Conservation (phyloP, 2,113 vertebrate species). For the Toxostoma redivivum region DNA sequence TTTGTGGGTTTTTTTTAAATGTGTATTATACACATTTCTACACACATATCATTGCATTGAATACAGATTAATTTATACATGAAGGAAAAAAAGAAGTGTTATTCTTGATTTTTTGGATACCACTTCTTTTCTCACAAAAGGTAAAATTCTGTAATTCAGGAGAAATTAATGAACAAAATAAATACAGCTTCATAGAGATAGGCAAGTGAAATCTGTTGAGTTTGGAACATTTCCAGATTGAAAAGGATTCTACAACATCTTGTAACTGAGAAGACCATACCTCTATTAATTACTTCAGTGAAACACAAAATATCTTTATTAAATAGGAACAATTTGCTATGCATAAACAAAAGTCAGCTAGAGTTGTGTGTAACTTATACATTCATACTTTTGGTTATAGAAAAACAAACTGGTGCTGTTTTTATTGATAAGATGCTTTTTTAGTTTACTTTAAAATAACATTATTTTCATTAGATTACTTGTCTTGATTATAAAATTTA, state of each 20-base stretch:
- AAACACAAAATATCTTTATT: not conserved
- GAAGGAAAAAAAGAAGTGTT: not conserved
- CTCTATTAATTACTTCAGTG: not conserved
- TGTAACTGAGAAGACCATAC: not conserved
- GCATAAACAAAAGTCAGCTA: not conserved
- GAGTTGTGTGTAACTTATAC: not conserved
- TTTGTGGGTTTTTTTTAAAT: not conserved
- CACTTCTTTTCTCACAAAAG: not conserved
- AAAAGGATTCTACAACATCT: not conserved
- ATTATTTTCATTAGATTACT: not conserved
- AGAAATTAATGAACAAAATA: not conserved
- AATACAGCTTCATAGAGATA: not conserved
- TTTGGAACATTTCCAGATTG: slow-evolving; percentile 7
- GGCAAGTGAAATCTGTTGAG: not conserved
- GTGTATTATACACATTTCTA: not conserved
- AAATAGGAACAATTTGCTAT: not conserved
- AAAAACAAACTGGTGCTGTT: not conserved
- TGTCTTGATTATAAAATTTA: not conserved
- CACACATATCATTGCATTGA: not conserved
- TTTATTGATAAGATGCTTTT: not conserved
- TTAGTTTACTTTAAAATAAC: not conserved
- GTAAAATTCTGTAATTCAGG: not conserved
- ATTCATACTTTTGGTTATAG: not conserved
- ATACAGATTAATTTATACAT: not conserved
- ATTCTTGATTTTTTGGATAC: not conserved